phyloP scores from a whole-genome alignment of 1,140 invertebrate genomes.

The Drosophila bocki region DNA sequence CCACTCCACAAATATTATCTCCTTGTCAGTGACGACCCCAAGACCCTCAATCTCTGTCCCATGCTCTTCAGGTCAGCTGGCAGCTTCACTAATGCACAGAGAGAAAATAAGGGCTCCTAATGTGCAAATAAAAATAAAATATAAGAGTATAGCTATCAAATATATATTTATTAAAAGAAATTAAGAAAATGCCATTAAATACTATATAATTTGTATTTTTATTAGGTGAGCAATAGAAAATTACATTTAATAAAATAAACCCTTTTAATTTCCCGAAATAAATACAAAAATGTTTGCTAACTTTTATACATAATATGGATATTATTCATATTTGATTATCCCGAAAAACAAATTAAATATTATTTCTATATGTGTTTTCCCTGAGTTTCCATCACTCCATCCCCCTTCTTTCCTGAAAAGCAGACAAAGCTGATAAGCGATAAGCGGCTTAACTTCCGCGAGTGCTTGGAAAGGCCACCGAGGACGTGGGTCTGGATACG shows the following conservation, averaged over 20 bases:
- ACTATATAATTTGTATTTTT: background rate
- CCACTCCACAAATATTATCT: slow-evolving; percentile 43
- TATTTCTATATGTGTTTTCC: slow-evolving; percentile 2
- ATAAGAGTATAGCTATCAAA: background rate
- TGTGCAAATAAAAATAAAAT: background rate
- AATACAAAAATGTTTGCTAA: background rate
- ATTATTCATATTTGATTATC: background rate
- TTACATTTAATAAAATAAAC: too few species aligned
- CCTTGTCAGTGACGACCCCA: slow-evolving; percentile 35
- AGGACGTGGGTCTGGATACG: slow-evolving; percentile 8
- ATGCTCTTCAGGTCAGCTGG: slow-evolving; percentile 28
- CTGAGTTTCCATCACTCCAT: background rate
- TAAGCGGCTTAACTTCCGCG: slow-evolving; percentile 67
- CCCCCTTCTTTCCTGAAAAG: slow-evolving; percentile 10
- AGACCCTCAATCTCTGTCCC: slow-evolving; percentile 17
- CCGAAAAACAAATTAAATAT: background rate
- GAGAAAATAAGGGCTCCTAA: background rate
- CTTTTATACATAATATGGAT: too few species aligned
- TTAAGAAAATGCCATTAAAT: background rate
- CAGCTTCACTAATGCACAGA: background rate
- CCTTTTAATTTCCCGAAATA: too few species aligned
- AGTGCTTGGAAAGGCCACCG: slow-evolving; percentile 15
- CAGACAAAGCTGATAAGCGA: slow-evolving; percentile 76
- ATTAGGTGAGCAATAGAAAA: too few species aligned
- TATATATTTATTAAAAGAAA: background rate